These are phyloP conservation scores for Nasonia vitripennis DNA, from an alignment of 1,140 invertebrate species.

Conservation along the genomic window DNA sequence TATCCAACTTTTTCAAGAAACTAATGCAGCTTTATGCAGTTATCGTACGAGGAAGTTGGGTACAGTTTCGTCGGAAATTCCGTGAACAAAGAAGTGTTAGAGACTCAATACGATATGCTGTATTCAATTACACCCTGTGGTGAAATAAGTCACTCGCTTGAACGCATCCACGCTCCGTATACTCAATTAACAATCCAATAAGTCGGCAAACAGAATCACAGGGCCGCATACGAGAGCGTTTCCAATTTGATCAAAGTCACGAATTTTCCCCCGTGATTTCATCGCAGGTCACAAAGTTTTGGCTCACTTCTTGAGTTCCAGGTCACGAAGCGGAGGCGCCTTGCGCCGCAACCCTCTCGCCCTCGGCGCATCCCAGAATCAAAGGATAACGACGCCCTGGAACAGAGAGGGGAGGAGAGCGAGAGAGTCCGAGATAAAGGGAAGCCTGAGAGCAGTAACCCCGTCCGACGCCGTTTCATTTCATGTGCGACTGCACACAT, in stretches of 20 bases:
- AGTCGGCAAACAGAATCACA: neutral
- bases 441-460: constrained; percentile 51
- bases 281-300: constrained; percentile 1
- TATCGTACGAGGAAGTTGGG: too few relatives aligned
- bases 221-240: neutral
- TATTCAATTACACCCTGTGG: too few relatives aligned
- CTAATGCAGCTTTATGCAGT: too few relatives aligned
- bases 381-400: constrained; percentile 53
- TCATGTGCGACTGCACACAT: constrained; percentile 51
- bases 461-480: constrained; percentile 49
- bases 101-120: too few relatives aligned
- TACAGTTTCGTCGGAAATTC: too few relatives aligned
- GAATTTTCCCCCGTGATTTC: constrained; percentile 2
- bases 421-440: constrained; percentile 28
- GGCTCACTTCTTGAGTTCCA: constrained; percentile 10
- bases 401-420: neutral
- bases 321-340: constrained; percentile 2
- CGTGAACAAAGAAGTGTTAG: too few relatives aligned
- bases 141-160: too few relatives aligned
- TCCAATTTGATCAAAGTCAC: constrained; percentile 14
- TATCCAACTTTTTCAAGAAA: neutral
- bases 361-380: constrained; percentile 5
- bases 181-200: neutral
- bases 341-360: neutral
- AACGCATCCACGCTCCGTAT: too few relatives aligned